Percentiles rank a stretch among this genome's conserved stretches.
Evolutionary conservation across 37 sponge, comb jelly and placozoan species (phyloP).

Genomic region (Ianthella basta): DNA sequence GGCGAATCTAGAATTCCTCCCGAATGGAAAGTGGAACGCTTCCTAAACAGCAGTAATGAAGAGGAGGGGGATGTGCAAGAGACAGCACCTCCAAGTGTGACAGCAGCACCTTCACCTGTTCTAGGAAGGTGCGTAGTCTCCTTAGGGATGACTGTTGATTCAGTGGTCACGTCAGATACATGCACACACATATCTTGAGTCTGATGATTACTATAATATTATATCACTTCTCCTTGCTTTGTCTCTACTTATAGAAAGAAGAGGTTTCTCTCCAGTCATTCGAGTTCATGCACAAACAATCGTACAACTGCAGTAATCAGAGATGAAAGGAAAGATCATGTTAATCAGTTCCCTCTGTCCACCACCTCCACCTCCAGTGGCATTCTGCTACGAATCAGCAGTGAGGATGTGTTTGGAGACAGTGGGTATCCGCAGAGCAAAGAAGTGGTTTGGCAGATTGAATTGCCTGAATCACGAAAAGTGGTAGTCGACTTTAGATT

Average conservation of each 20-base stretch:
- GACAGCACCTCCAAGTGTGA: too few relatives aligned
- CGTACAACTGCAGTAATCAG: background rate
- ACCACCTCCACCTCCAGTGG: background rate
- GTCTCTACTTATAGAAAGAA: background rate
- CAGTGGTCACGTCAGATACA: too few relatives aligned
- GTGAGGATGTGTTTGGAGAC: background rate
- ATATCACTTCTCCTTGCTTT: too few relatives aligned
- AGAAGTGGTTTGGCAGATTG: constrained; percentile 19
- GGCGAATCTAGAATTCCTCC: background rate
- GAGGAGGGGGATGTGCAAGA: background rate
- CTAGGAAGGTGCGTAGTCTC: too few relatives aligned
- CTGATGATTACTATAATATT: too few relatives aligned
- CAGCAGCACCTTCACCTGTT: too few relatives aligned
- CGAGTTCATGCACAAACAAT: background rate
- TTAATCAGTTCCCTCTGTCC: background rate
- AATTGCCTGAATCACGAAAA: background rate
- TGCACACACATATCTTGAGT: too few relatives aligned
- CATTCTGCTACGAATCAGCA: background rate
- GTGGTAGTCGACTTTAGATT: background rate
- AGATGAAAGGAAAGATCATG: background rate
- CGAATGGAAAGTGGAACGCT: background rate
- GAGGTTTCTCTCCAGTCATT: background rate
- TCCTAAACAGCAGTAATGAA: background rate
- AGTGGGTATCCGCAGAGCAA: background rate
- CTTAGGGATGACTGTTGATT: too few relatives aligned